phyloP scores from a whole-genome alignment of 2,113 vertebrate species.

The Suncus etruscus region DNA sequence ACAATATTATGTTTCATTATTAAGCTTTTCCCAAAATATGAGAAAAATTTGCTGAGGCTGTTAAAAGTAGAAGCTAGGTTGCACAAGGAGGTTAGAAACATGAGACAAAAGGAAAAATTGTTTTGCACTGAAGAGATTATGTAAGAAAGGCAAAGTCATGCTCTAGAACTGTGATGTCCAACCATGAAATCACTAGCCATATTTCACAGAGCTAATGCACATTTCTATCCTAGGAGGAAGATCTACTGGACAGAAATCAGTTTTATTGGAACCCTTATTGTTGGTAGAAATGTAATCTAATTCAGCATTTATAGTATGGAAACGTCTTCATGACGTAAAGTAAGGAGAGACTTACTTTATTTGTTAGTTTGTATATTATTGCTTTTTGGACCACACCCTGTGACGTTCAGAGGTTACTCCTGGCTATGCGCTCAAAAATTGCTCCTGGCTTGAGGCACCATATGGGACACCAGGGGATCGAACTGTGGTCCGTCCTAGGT shows the following conservation, averaged over 20 bases:
- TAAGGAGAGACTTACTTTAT: too few relatives aligned
- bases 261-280: too few relatives aligned
- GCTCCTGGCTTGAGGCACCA: too few relatives aligned
- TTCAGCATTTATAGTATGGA: too few relatives aligned
- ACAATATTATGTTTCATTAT: neutral
- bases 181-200: neutral
- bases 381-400: too few relatives aligned
- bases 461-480: too few relatives aligned
- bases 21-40: neutral
- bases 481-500: too few relatives aligned
- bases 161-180: neutral
- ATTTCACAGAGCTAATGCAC: neutral
- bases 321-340: too few relatives aligned
- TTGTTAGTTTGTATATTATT: too few relatives aligned
- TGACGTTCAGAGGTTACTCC: too few relatives aligned
- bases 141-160: neutral
- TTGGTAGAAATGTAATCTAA: too few relatives aligned
- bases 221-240: neutral
- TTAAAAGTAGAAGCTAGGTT: neutral
- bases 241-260: neutral
- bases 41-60: neutral
- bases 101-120: neutral
- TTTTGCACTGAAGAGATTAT: conserved; percentile 25
- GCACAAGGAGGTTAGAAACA: neutral
- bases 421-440: too few relatives aligned